phyloP scores from a whole-genome alignment of 37 sponge, comb jelly and placozoan genomes.

The Beroe ovata region DNA sequence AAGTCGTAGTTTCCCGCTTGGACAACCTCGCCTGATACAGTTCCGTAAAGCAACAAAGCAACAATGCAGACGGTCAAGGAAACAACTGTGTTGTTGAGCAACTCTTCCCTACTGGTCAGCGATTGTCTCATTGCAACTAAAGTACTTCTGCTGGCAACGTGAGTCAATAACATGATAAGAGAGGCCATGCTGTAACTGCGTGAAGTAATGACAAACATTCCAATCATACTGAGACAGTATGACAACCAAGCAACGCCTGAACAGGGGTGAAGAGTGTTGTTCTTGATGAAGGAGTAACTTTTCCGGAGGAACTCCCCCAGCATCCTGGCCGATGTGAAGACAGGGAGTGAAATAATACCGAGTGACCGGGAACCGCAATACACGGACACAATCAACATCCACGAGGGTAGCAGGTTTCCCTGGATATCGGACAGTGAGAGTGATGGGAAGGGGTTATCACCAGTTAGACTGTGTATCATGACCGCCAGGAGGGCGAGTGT shows the following conservation, averaged over 20 bases:
- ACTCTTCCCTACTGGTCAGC: not conserved
- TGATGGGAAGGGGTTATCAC: not conserved
- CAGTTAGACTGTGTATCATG: not conserved
- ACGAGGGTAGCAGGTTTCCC: not conserved
- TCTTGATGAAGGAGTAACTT: not conserved
- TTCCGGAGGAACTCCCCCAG: not conserved
- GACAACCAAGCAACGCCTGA: not conserved
- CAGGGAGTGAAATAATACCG: not conserved
- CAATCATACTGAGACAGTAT: not conserved
- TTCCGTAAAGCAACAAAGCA: slow-evolving; percentile 30
- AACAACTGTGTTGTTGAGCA: not conserved
- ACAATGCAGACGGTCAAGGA: not conserved
- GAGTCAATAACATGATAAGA: not conserved
- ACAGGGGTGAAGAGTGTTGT: not conserved
- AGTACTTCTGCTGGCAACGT: not conserved
- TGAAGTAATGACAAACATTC: not conserved
- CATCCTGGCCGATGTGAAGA: not conserved
- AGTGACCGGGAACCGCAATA: slow-evolving; percentile 22
- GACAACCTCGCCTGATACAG: slow-evolving; percentile 10
- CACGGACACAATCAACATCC: not conserved
- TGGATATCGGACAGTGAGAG: not conserved
- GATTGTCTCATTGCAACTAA: not conserved
- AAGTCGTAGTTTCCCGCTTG: slow-evolving; percentile 40
- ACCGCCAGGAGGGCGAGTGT: slow-evolving; percentile 1
- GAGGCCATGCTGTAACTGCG: not conserved